Evolutionary conservation across 2,113 vertebrate genomes (phyloP), one percentile per base, ranked within the genome.

Genomic region (Protobothrops flavoviridis): DNA sequence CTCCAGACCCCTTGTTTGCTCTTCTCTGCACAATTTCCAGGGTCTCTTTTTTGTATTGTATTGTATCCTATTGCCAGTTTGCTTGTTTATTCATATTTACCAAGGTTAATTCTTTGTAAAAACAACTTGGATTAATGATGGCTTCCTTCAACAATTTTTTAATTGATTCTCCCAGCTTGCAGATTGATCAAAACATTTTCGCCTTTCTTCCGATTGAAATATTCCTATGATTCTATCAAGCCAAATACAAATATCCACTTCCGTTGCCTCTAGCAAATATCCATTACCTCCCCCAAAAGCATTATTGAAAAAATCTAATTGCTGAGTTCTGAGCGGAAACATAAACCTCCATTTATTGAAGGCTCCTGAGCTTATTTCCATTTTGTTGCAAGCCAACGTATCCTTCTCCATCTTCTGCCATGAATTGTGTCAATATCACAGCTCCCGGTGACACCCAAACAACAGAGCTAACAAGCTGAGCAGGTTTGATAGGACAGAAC

Each of bases 401-500:
- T 91, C 92, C 95, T 95, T 24, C 61, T 95, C 95, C 94, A 93
- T 94, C 92, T 88, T 88, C 95, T 90, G 90, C 94, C 94, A 94
- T 91, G 95, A 96, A 96, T 91, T 91, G 95, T 86, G 94, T 92
- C 0, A 12, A 43, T 96, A 96, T 95, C 96, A 95, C 96, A 96
- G 96, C 94, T 94, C 93, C 33, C 92, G 93, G 90, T 96, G 96
- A 96, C 96, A 97, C 95, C 92, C 95, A 95, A 96, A 96, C 97
- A 96, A 95, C 94, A 93, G 90, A 97, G 90, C 90, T 96, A 96
- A 95, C 94, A 96, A 95, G 95, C 95, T 95, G 91, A 96, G 97
- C 94, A 95, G 94, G 94, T 94, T 90, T 97, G 96, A 96, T 96
- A 96, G 96, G 96, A 96, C 93, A 96, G 95, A 95, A 96, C 96